Evolutionary conservation across 1,140 invertebrate genomes (phyloP).

Genomic region (Conus ventricosus): DNA sequence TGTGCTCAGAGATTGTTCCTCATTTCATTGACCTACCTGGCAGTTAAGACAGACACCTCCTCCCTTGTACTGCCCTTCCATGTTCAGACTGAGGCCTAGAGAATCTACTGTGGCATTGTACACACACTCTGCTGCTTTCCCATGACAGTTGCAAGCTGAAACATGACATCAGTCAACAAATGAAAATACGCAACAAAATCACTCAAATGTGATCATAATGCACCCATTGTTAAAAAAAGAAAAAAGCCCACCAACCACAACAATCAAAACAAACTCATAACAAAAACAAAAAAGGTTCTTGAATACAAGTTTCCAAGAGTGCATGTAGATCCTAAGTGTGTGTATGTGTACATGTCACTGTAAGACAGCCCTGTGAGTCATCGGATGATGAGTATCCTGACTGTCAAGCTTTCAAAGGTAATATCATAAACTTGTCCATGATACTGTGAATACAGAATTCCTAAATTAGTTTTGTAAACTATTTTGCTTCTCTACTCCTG

Average conservation of each 20-base stretch:
- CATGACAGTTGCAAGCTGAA: slow-evolving; percentile 96
- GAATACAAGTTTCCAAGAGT: too few relatives aligned
- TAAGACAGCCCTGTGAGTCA: too few relatives aligned
- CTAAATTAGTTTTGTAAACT: too few relatives aligned
- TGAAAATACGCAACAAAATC: background rate
- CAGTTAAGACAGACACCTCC: slow-evolving; percentile 69
- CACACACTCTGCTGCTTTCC: slow-evolving; percentile 92
- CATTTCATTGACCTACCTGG: slow-evolving; percentile 44
- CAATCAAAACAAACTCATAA: background rate
- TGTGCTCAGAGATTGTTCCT: too few relatives aligned
- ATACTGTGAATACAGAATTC: too few relatives aligned
- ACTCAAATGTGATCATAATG: background rate
- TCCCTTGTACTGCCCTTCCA: slow-evolving; percentile 57
- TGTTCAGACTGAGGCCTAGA: slow-evolving; percentile 57
- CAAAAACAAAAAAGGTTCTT: background rate
- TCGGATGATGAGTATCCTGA: too few relatives aligned
- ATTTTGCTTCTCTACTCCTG: too few relatives aligned
- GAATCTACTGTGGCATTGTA: slow-evolving; percentile 67
- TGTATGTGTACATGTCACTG: too few relatives aligned
- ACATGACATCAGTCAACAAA: background rate
- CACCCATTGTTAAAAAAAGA: background rate
- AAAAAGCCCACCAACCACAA: background rate
- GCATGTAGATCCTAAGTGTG: too few relatives aligned
- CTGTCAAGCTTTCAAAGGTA: too few relatives aligned
- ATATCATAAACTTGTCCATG: too few relatives aligned